These are phyloP conservation scores for Brachionichthys hirsutus DNA, from an alignment of 2,113 vertebrate genomes.

Conservation along the genomic window DNA sequence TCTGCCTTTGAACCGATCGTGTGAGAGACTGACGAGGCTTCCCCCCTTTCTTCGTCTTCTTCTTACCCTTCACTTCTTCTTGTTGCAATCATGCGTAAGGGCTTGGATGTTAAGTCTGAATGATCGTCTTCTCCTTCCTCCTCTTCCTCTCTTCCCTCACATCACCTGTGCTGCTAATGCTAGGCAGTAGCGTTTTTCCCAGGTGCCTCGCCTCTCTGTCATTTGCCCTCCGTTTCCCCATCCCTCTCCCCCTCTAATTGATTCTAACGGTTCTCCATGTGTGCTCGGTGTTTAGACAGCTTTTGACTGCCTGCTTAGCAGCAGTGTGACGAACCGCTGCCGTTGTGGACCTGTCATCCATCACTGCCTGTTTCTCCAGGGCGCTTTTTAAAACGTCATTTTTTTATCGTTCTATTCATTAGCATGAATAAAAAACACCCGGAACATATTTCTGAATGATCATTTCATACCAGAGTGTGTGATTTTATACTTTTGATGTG, in stretches of 20 bases:
- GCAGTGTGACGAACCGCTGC: slow-evolving; percentile 48
- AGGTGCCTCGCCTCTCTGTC: slow-evolving; percentile 33
- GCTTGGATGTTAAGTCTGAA: neutral
- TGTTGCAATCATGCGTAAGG: too few relatives aligned
- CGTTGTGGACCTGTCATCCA: slow-evolving; percentile 18
- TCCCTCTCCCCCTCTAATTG: slow-evolving; percentile 23
- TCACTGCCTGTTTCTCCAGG: slow-evolving; percentile 9
- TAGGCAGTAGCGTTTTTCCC: slow-evolving; percentile 25
- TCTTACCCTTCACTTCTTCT: too few relatives aligned
- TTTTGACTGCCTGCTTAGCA: slow-evolving; percentile 27
- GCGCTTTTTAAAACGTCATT: slow-evolving; percentile 2
- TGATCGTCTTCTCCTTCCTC: neutral
- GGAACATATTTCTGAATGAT: neutral
- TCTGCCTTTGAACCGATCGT: neutral
- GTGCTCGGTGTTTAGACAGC: slow-evolving; percentile 26
- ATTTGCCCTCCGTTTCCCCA: neutral
- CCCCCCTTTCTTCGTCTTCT: too few relatives aligned
- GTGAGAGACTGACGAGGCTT: neutral
- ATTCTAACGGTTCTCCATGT: slow-evolving; percentile 37
- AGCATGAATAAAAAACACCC: neutral
- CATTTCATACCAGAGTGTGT: neutral
- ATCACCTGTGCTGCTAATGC: slow-evolving; percentile 51
- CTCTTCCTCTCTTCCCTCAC: slow-evolving; percentile 30
- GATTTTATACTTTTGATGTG: too few relatives aligned
- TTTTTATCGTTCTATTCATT: slow-evolving; percentile 10